Conservation (phyloP, 2,113 vertebrate species). For the Lethenteron camtschaticum region DNA sequence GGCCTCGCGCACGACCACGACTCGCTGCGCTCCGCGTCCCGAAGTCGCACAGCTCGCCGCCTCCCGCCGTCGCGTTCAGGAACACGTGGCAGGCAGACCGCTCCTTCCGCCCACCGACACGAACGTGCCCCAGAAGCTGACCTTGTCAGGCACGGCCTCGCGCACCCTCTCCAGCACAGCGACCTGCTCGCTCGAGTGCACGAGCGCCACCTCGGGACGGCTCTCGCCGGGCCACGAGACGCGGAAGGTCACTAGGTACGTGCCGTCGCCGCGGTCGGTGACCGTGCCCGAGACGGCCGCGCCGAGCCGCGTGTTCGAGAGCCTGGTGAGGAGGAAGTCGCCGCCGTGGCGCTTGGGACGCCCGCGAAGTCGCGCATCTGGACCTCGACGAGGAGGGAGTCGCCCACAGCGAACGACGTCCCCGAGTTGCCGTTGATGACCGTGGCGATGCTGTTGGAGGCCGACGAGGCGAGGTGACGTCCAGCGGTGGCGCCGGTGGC, state of each 20-base stretch:
- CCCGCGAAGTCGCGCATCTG: conserved; percentile 12
- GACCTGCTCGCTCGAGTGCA: conserved; percentile 19
- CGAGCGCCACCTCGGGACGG: conserved; percentile 16
- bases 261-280: conserved; percentile 15
- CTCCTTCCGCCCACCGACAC: conserved; percentile 49
- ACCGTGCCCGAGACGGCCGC: conserved; percentile 14
- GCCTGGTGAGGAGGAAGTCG: conserved; percentile 18
- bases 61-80: conserved; percentile 30
- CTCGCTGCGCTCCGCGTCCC: conserved; percentile 69
- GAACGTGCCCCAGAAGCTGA: conserved; percentile 17
- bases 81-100: conserved; percentile 70
- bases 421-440: conserved; percentile 10
- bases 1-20: conserved; percentile 96
- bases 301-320: conserved; percentile 11
- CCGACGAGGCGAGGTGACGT: background rate
- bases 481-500: too few species aligned
- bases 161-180: conserved; percentile 16
- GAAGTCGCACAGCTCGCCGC: conserved; percentile 49
- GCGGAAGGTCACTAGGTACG: conserved; percentile 17
- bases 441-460: conserved; percentile 8
- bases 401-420: conserved; percentile 12
- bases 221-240: conserved; percentile 17
- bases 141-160: conserved; percentile 14
- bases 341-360: conserved; percentile 14
- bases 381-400: conserved; percentile 12